A percentile compares a stretch with the other conserved stretches of the same genome.
phyloP scores from a whole-genome alignment of 2,888 invertebrate genomes.

The Tiphia femorata region DNA sequence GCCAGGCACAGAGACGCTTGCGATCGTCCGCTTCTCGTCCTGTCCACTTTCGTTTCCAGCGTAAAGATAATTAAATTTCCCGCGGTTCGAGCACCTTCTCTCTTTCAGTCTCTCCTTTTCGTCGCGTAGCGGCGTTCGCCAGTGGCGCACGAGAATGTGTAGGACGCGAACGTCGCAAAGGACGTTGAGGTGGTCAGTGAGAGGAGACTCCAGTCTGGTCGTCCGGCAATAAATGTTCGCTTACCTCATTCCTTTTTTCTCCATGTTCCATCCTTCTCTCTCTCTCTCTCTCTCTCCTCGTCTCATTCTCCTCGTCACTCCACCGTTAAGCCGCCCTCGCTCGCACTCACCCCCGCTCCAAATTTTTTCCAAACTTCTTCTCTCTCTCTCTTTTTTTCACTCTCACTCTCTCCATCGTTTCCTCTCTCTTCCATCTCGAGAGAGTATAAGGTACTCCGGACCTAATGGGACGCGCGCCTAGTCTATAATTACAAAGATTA shows the following conservation, averaged over 20 bases:
- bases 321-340: conserved; percentile 14
- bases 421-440: conserved; percentile 11
- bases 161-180: too few species aligned
- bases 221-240: neutral
- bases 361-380: neutral
- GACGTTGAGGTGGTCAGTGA: too few species aligned
- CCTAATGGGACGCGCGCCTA: conserved; percentile 63
- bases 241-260: neutral
- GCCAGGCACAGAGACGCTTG: too few species aligned
- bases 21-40: too few species aligned
- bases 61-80: too few species aligned
- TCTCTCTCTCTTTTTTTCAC: conserved; percentile 3
- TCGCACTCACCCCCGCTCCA: neutral
- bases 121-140: too few species aligned
- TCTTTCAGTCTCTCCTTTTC: too few species aligned
- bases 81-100: too few species aligned
- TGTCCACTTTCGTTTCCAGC: too few species aligned
- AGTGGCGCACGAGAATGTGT: too few species aligned
- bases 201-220: too few species aligned
- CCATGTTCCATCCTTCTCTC: too few species aligned
- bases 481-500: conserved; percentile 67
- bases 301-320: neutral
- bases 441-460: conserved; percentile 38
- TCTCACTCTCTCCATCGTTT: neutral
- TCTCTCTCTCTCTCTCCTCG: conserved; percentile 12